Evolutionary conservation across 37 sponge, comb jelly and placozoan genomes (phyloP).

Genomic region (Beroe forskalii): DNA sequence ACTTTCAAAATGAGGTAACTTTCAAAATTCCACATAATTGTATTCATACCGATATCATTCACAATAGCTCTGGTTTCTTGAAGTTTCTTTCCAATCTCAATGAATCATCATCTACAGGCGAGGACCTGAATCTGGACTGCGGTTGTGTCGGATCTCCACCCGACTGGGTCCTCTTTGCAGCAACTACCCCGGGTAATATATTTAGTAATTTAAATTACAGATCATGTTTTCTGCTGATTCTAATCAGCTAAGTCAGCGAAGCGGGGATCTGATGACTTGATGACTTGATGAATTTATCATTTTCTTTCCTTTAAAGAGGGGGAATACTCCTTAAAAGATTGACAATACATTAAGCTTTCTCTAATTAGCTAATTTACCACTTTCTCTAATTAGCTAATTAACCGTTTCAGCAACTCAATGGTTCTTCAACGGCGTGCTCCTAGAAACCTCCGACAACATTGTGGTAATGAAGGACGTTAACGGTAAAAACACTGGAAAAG

Average conservation of each 20-base stretch:
- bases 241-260: no score
- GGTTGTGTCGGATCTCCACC: conserved; percentile 5
- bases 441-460: background rate
- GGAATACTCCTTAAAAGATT: no score
- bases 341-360: no score
- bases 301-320: no score
- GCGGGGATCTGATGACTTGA: no score
- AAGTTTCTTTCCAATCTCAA: background rate
- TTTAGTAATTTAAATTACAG: no score
- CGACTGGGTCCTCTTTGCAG: background rate
- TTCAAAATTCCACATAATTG: no score
- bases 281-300: no score
- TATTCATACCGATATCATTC: background rate
- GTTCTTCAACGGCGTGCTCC: conserved; percentile 10
- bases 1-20: no score
- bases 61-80: background rate
- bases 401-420: conserved; percentile 25
- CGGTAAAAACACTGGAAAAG: conserved; percentile 37
- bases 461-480: background rate
- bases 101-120: background rate
- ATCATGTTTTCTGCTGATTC: no score
- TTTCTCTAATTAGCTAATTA: no score
- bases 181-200: background rate
- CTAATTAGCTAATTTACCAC: no score
- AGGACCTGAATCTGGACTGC: conserved; percentile 21